These are phyloP conservation scores for Callinectes sapidus DNA, from an alignment of 2,888 invertebrate species.

Conservation along the genomic window DNA sequence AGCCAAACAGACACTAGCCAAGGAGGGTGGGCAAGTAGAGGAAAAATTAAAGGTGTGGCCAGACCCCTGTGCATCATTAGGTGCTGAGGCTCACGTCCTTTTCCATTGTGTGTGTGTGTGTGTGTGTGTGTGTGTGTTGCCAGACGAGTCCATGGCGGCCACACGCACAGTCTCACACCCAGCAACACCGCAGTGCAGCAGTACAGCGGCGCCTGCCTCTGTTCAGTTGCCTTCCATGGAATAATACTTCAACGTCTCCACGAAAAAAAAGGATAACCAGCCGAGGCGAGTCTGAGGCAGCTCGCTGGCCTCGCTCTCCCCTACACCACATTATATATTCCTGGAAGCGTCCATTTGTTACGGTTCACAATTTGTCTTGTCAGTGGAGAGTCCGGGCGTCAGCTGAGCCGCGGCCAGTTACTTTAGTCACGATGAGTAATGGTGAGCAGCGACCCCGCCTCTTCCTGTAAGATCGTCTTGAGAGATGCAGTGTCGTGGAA, in stretches of 20 bases:
- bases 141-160: no score
- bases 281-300: neutral
- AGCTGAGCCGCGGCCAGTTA: neutral
- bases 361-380: slow-evolving; percentile 1
- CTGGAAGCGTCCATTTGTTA: neutral
- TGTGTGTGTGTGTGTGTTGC: no score
- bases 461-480: neutral
- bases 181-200: no score
- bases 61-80: no score
- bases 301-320: neutral
- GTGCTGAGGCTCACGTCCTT: no score
- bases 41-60: no score
- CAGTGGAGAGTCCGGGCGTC: neutral
- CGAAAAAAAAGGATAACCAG: neutral
- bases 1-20: no score
- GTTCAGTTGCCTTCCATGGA: neutral
- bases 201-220: no score
- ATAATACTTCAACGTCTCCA: neutral
- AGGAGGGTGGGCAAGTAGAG: no score
- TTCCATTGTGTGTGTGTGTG: no score
- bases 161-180: no score
- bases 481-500: neutral
- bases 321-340: neutral
- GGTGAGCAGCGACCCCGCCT: neutral
- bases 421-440: neutral